A percentile compares a stretch with the other conserved stretches of the same genome.
Evolutionary conservation across 2,113 vertebrate species (phyloP).

Genomic region (Mesocricetus auratus): DNA sequence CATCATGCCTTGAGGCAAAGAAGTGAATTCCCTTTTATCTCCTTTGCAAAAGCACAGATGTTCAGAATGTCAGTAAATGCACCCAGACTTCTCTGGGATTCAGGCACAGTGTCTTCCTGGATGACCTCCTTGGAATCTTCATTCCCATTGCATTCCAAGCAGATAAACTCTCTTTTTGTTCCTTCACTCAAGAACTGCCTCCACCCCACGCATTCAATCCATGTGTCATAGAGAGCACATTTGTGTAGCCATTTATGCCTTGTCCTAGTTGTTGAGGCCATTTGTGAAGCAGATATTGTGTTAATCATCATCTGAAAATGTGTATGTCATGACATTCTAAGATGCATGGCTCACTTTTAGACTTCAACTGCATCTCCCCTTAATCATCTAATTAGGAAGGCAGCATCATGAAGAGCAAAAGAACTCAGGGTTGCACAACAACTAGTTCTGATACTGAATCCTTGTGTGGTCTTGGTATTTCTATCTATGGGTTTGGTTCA

Average conservation of each 20-base stretch:
- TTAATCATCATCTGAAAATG: slow-evolving; percentile 46
- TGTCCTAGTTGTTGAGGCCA: slow-evolving; percentile 56
- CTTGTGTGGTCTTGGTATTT: neutral
- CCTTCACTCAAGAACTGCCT: slow-evolving; percentile 38
- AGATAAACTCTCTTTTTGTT: slow-evolving; percentile 73
- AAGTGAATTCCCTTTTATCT: slow-evolving; percentile 81
- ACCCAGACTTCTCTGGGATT: slow-evolving; percentile 72
- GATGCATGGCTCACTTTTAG: neutral
- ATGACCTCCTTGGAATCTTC: slow-evolving; percentile 76
- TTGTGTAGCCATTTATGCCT: slow-evolving; percentile 60
- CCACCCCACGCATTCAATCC: slow-evolving; percentile 52
- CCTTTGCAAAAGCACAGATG: slow-evolving; percentile 78
- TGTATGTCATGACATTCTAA: slow-evolving; percentile 11
- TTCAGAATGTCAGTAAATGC: slow-evolving; percentile 76
- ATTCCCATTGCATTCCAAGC: slow-evolving; percentile 64
- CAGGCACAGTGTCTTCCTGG: slow-evolving; percentile 74
- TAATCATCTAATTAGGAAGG: slow-evolving; percentile 17
- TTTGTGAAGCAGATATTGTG: slow-evolving; percentile 59
- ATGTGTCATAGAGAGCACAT: slow-evolving; percentile 65
- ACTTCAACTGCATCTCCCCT: neutral
- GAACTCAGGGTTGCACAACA: neutral
- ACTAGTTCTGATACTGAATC: neutral
- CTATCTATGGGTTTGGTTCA: neutral
- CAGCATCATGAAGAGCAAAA: neutral
- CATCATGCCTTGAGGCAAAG: slow-evolving; percentile 77